Evolutionary conservation across 2,888 invertebrate genomes (phyloP), one percentile per base, ranked within the genome.

Genomic region (Macaria notata): DNA sequence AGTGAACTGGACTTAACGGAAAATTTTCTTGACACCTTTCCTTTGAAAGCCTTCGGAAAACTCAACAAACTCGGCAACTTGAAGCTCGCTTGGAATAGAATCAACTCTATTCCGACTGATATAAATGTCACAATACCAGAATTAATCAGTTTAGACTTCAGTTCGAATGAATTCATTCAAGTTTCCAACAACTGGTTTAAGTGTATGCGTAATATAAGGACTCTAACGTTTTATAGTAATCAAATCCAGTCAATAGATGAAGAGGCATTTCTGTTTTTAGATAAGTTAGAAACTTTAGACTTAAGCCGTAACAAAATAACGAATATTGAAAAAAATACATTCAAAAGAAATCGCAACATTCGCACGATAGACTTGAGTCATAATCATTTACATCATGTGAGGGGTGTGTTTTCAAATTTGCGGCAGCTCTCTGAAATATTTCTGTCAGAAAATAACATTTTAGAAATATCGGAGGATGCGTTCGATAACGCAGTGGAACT

Each of bases 241-340:
- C 94, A 95, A 54, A 95, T 98, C 51, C 95, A 95, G 73, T 88
- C 92, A 56, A 94, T 98, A 41, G 94, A 96, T 64, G 94, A 94
- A 69, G 94, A 95, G 74, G 95, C 96, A 9, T 98, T 98, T 83
- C 88, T 93, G 64, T 94, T 94, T 5, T 88, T 98, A 62, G 92
- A 89, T 53, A 93, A 95, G 70, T 88, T 98, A 54, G 96, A 97
- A 87, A 95, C 96, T 7, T 92, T 98, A 63, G 97, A 97, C 81
- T 93, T 98, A 75, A 97, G 97, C 75, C 95, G 96, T 81, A 98
- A 98, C 83, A 96, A 96, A 84, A 95, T 97, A 62, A 94, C 96
- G 19, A 93, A 93, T 65, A 89, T 98, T 61, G 95, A 95, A 68
- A 92, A 94, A 61, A 93, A 93, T 60, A 95, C 95, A 33, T 97